A percentile compares a stretch with the other conserved stretches of the same genome.
Conservation (phyloP, 2,888 invertebrate genomes). For the Cylloceria caligata region DNA sequence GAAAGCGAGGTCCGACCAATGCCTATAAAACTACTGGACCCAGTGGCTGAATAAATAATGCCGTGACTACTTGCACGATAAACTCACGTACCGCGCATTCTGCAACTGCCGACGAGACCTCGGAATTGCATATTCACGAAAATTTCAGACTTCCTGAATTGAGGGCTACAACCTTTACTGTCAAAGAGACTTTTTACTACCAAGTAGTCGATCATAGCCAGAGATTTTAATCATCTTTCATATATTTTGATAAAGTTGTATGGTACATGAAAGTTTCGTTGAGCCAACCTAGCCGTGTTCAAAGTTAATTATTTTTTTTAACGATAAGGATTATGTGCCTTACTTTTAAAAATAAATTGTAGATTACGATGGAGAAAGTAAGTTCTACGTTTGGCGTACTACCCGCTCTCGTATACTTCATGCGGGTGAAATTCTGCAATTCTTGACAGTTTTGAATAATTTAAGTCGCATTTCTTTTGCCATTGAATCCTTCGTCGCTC, state of each 20-base stretch:
- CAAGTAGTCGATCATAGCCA: too few relatives aligned
- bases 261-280: neutral
- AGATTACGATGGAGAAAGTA: neutral
- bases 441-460: too few relatives aligned
- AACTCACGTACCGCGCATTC: conserved; percentile 31
- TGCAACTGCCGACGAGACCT: conserved; percentile 2
- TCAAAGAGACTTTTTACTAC: neutral
- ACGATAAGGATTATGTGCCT: too few relatives aligned
- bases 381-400: too few relatives aligned
- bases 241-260: too few relatives aligned
- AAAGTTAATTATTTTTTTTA: too few relatives aligned
- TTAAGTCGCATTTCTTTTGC: too few relatives aligned
- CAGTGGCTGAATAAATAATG: conserved; percentile 50
- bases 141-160: neutral
- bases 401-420: too few relatives aligned
- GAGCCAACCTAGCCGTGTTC: neutral
- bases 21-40: conserved; percentile 44
- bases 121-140: neutral
- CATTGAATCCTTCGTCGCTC: too few relatives aligned
- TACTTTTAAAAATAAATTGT: too few relatives aligned
- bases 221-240: too few relatives aligned
- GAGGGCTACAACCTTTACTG: neutral
- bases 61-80: conserved; percentile 47
- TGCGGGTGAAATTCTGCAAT: too few relatives aligned
- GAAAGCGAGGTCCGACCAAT: conserved; percentile 44